Base-by-base conservation (phyloP, 2,888 invertebrate genomes). In the Thereva nobilitata region DNA sequence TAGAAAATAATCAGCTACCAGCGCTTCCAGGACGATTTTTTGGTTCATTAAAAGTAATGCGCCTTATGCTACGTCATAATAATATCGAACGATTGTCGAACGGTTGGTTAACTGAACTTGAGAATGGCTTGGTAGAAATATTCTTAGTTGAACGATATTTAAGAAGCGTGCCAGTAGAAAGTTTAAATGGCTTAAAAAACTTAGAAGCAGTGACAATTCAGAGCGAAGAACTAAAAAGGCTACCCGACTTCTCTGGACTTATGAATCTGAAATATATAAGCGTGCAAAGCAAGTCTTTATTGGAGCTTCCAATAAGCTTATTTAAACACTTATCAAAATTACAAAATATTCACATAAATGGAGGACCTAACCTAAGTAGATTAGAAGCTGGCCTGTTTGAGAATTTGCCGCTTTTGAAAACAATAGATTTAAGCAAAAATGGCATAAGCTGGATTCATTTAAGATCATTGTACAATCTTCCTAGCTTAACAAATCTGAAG, bases 1-100 rank as follows among this genome's bases (percentile, higher is more conserved):
- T 94, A 72, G 94, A 94, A 82, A 93, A 92, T 75, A 94, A 93
- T 78, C 90, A 90, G 75, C 82, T 94, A 54, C 92, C 93, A 7
- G 90, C 93, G 0, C 75, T 94, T n/a, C 92, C 93, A 0, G 93
- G 92, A 5, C 87, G 90, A 72, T 86, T 90, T 66, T 93, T 93
- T 76, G 86, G 89, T 67, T 87, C 88, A 71, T 81, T 93, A 57
- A 87, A 89, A 78, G 88, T 93, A 37, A 82, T 89, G 42, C 85
- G 94, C 40, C 78, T 94, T 44, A 93, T 94, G 91, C 79, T 94
- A 66, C 85, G 93, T 2, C 89, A 93, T 76, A 94, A 93, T 78
- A 89, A 90, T 45, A 79, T 94, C 10, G 92, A 94, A 77, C 84
- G 92, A 61, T 85, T 93, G 10, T 90, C 93, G 0, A 87, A 88